Evolutionary conservation across 2,888 invertebrate species (phyloP).

Genomic region (Horisme vitalbata): DNA sequence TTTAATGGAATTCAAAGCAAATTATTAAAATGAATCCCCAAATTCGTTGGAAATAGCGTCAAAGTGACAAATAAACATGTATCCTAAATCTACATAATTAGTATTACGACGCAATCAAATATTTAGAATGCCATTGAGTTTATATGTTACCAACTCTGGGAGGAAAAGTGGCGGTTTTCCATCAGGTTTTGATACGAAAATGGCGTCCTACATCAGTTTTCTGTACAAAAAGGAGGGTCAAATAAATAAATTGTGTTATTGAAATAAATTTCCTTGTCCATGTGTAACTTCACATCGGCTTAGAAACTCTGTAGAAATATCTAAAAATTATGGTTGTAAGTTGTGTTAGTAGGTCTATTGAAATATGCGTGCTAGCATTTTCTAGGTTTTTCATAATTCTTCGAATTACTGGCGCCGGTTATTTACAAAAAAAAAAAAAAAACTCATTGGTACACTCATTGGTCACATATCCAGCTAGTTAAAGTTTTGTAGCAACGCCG

Average conservation of each 20-base stretch:
- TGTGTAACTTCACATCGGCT: slow-evolving; percentile 1
- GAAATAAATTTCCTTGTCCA: slow-evolving; percentile 40
- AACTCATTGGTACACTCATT: too few species aligned
- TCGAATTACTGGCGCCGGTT: too few species aligned
- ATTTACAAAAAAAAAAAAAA: not conserved
- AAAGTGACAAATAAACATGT: slow-evolving; percentile 3
- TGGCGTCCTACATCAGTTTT: not conserved
- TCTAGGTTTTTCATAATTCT: too few species aligned
- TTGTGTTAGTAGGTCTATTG: too few species aligned
- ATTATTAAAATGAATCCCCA: slow-evolving; percentile 1
- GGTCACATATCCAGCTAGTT: too few species aligned
- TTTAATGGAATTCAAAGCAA: too few species aligned
- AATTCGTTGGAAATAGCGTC: slow-evolving; percentile 5
- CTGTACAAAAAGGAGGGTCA: slow-evolving; percentile 11
- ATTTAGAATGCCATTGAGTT: slow-evolving; percentile 29
- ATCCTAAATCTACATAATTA: slow-evolving; percentile 28
- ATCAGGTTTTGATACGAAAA: slow-evolving; percentile 5
- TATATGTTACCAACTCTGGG: slow-evolving; percentile 18
- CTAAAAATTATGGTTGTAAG: too few species aligned
- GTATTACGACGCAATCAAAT: slow-evolving; percentile 25
- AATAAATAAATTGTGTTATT: slow-evolving; percentile 40
- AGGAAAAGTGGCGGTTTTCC: slow-evolving; percentile 23
- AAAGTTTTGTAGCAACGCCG: too few species aligned
- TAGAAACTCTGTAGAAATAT: too few species aligned
- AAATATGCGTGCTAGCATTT: too few species aligned